Conservation (phyloP, 2,113 vertebrate genomes). For the Mungos mungo region DNA sequence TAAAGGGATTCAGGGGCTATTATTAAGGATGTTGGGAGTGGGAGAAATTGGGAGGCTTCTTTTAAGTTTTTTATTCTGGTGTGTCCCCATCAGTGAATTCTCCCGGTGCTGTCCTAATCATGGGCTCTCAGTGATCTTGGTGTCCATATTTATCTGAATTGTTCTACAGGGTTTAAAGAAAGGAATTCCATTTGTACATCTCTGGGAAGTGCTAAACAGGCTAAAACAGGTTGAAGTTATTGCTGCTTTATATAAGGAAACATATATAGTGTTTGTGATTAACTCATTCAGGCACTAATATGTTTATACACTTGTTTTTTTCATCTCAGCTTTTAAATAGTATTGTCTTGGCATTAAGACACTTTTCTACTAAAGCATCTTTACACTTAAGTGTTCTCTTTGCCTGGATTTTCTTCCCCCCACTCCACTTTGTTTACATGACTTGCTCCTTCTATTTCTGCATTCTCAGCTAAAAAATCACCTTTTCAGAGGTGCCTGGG, state of each 20-base stretch:
- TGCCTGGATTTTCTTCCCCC: not conserved
- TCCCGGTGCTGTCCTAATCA: not conserved
- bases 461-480: not conserved
- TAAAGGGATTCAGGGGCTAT: not conserved
- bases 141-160: not conserved
- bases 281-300: not conserved
- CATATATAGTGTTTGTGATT: not conserved
- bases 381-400: not conserved
- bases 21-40: not conserved
- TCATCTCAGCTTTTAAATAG: not conserved
- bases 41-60: not conserved
- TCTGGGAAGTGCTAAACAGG: not conserved
- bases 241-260: not conserved
- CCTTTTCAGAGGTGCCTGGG: not conserved
- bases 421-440: not conserved
- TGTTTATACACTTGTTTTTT: not conserved
- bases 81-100: not conserved
- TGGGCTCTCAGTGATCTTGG: not conserved
- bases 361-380: not conserved
- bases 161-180: not conserved
- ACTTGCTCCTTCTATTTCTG: not conserved
- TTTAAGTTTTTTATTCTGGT: constrained; percentile 7
- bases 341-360: not conserved
- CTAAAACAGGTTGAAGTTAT: not conserved
- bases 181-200: not conserved